A percentile compares a stretch with the other conserved stretches of the same genome.
Evolutionary conservation across 2,888 invertebrate genomes (phyloP).

Genomic region (Aphodius sticticus): DNA sequence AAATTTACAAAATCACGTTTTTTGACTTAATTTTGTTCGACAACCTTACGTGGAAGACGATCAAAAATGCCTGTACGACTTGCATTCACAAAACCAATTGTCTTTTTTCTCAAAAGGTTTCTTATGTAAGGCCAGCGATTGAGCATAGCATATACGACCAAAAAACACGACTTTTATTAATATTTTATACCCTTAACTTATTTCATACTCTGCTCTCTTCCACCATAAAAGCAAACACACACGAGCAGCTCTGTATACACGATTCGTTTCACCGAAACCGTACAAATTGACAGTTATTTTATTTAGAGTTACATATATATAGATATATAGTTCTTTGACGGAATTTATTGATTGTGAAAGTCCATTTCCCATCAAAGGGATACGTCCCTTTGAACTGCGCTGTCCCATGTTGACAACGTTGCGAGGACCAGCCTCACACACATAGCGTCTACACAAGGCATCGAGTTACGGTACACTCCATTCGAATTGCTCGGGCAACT

Average conservation of each 20-base stretch:
- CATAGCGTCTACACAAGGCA: neutral
- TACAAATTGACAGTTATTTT: conserved; percentile 46
- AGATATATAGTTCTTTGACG: conserved; percentile 39
- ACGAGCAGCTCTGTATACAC: neutral
- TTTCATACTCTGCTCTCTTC: too few relatives aligned
- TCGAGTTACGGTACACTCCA: neutral
- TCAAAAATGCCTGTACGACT: too few relatives aligned
- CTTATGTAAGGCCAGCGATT: too few relatives aligned
- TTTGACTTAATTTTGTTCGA: too few relatives aligned
- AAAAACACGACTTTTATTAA: too few relatives aligned
- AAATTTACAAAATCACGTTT: too few relatives aligned
- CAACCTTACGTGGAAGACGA: too few relatives aligned
- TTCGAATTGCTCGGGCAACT: neutral
- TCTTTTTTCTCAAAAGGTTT: too few relatives aligned
- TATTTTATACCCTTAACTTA: too few relatives aligned
- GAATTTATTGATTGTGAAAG: conserved; percentile 53
- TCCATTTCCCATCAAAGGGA: conserved; percentile 53
- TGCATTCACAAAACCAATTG: too few relatives aligned
- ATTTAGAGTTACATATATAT: conserved; percentile 44
- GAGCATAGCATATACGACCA: too few relatives aligned
- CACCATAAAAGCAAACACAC: too few relatives aligned
- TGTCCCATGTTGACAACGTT: conserved; percentile 17
- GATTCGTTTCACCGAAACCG: conserved; percentile 17
- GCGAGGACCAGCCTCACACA: neutral
- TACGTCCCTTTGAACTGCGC: conserved; percentile 47